Percentiles rank a stretch among this genome's conserved stretches.
phyloP scores from a whole-genome alignment of 1,140 invertebrate species.

The Ylistrum balloti region DNA sequence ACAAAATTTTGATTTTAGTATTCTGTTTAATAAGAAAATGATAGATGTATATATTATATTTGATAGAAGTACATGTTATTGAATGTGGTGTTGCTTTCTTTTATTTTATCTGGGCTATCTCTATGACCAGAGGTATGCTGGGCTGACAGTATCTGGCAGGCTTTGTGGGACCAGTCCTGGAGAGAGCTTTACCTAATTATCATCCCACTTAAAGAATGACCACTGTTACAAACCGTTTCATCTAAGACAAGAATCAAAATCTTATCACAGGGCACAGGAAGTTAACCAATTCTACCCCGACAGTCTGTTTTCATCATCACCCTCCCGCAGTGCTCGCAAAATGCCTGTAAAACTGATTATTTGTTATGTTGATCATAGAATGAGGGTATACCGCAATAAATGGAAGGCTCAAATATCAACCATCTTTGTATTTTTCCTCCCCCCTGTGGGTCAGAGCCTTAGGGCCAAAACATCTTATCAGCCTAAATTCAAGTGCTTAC shows the following conservation, averaged over 20 bases:
- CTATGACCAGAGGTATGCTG: background rate
- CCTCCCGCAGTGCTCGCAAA: background rate
- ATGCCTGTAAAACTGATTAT: constrained; percentile 5
- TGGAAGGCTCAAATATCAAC: background rate
- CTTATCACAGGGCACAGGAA: constrained; percentile 26
- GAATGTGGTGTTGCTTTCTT: too few species aligned
- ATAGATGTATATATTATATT: background rate
- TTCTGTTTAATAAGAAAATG: background rate
- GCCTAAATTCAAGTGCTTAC: constrained; percentile 1
- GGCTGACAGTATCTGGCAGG: background rate
- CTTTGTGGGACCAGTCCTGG: constrained; percentile 7
- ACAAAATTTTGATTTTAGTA: background rate
- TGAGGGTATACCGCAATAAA: background rate
- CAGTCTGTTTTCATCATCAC: constrained; percentile 33
- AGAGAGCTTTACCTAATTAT: constrained; percentile 8
- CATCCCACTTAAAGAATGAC: constrained; percentile 33
- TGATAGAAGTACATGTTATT: too few species aligned
- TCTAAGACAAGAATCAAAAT: constrained; percentile 25
- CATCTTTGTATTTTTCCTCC: constrained; percentile 32
- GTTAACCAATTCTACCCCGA: constrained; percentile 38
- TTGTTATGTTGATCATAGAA: background rate
- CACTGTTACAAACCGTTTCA: constrained; percentile 25
- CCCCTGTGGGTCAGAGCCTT: constrained; percentile 21
- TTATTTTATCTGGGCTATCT: background rate
- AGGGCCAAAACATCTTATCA: constrained; percentile 25